These are phyloP conservation scores for Aradophagus sp. DNA, from an alignment of 1,140 invertebrate species.

Conservation along the genomic window DNA sequence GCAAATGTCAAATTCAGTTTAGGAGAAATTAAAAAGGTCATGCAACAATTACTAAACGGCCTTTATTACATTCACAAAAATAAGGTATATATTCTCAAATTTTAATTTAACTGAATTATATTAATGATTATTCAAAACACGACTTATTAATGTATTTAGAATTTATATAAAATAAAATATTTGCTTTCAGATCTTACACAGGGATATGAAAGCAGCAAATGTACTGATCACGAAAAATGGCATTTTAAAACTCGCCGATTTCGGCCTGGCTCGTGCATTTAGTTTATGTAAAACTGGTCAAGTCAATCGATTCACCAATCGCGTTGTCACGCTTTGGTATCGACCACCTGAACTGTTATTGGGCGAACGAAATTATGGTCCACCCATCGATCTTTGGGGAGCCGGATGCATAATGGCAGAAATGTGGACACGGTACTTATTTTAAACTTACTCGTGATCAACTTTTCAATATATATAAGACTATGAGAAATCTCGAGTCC, in stretches of 20 bases:
- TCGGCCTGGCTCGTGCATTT: conserved; percentile 93
- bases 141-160: conserved; percentile 58
- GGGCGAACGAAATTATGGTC: conserved; percentile 96
- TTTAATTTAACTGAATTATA: neutral
- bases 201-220: conserved; percentile 99
- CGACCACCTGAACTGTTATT: conserved; percentile 91
- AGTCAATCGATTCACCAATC: conserved; percentile 94
- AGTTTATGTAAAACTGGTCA: conserved; percentile 84
- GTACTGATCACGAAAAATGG: conserved; percentile 98
- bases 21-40: conserved; percentile 98
- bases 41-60: conserved; percentile 97
- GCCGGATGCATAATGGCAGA: conserved; percentile 99
- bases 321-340: conserved; percentile 98
- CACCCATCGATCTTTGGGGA: conserved; percentile 98
- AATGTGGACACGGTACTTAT: conserved; percentile 92
- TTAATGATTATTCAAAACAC: neutral
- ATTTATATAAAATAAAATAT: neutral
- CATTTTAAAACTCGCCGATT: conserved; percentile 92
- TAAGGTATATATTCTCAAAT: conserved; percentile 26
- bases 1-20: conserved; percentile 97
- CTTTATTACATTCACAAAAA: conserved; percentile 95
- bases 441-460: neutral
- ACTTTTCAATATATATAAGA: neutral
- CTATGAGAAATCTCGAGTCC: neutral
- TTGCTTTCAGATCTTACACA: conserved; percentile 83